Conservation (phyloP, 2,113 vertebrate genomes). For the Noturus placidus region DNA sequence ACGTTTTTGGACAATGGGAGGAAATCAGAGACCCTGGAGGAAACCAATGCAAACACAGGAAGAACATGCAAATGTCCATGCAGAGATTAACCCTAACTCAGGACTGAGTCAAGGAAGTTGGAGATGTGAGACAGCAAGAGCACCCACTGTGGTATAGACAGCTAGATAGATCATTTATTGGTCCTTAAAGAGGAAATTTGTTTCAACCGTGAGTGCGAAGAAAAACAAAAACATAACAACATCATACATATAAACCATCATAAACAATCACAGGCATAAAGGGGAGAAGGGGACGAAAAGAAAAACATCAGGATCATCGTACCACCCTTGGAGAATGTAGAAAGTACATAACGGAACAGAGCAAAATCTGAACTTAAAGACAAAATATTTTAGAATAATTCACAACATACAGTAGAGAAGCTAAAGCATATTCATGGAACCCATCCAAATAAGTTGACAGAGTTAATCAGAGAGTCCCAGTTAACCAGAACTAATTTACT, state of each 20-base stretch:
- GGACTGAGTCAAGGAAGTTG: neutral
- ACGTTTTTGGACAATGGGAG: neutral
- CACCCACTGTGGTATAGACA: neutral
- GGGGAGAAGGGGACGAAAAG: too few relatives aligned
- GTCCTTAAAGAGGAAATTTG: too few relatives aligned
- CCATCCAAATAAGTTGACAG: neutral
- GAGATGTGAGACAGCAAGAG: neutral
- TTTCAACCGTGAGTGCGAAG: too few relatives aligned
- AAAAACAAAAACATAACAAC: too few relatives aligned
- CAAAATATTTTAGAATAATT: neutral
- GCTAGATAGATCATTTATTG: too few relatives aligned
- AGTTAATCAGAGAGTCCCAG: neutral
- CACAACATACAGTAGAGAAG: neutral
- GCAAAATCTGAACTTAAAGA: neutral
- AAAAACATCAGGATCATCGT: neutral
- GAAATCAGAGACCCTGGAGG: neutral
- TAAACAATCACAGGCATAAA: too few relatives aligned
- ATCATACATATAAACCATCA: too few relatives aligned
- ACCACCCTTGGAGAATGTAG: neutral
- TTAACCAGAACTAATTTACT: neutral
- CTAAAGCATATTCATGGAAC: neutral
- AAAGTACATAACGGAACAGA: neutral
- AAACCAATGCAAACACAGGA: neutral
- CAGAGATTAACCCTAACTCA: neutral
- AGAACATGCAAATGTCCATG: neutral